Evolutionary conservation across 2,888 invertebrate genomes (phyloP), one percentile per base, ranked within the genome.

Genomic region (Steinernema hermaphroditum): DNA sequence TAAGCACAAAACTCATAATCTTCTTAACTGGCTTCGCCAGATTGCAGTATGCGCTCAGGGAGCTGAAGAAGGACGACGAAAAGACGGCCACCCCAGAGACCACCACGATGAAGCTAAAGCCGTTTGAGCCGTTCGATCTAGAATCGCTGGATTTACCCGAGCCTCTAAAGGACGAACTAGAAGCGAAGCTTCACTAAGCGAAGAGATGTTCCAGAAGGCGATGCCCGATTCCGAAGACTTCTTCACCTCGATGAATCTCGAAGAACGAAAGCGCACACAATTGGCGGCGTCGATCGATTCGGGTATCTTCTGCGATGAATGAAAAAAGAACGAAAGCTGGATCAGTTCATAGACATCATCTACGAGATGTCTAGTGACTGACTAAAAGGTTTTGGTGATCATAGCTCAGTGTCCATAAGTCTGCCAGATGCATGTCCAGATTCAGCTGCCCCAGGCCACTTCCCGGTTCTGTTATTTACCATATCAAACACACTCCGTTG

Each of bases 81-180:
- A 22, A 27, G 22, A 27, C 27, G 6, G 27, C 6, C 6, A 54
- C n/a, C 6, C 54, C 54, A 6, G 54, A 54, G 16, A 54, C 54
- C 2, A 54, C 54, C n/a, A 54, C 54, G 6, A 54, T 24, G 27
- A 54, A 54, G 54, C 54, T 54, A 8, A 54, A 54, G 54, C 12
- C 22, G 19, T 22, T 54, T 6, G 27, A 54, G 27, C 19, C 54
- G 24, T 14, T 22, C 8, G 54, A 54, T 6, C 14, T 54, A 8
- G 27, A 12, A 14, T 8, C 54, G 8, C 8, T 14, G 9, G 54
- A 54, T 22, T 22, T 27, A 12, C 37, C 37, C 6, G 37, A 37
- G 12, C 37, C 37, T 37, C 37, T 37, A 4, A 27, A 54, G 14
- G 54, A 27, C 54, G 54, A 54, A 12, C 37, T 37, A 12, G 37